These are phyloP conservation scores for Aphelenchoides avenae DNA, from an alignment of 1,140 invertebrate species.

Conservation along the genomic window DNA sequence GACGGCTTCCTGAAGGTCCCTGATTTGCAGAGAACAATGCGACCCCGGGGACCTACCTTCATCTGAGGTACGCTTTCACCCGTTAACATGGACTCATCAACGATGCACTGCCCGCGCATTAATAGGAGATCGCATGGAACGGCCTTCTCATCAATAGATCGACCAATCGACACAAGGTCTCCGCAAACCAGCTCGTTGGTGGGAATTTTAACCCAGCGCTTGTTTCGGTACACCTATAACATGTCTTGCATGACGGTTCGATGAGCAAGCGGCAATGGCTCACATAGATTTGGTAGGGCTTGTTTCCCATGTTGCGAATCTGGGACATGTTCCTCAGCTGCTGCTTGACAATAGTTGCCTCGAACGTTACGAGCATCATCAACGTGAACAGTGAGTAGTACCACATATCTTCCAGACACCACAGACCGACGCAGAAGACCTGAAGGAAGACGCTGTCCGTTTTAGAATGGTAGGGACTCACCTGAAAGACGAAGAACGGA, in stretches of 20 bases:
- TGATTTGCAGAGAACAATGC: conserved; percentile 9
- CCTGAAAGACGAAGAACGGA: conserved; percentile 87
- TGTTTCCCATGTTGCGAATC: conserved; percentile 99
- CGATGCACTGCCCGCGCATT: conserved; percentile 85
- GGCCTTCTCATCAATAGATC: conserved; percentile 79
- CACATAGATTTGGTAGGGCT: conserved; percentile 81
- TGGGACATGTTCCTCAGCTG: conserved; percentile 97
- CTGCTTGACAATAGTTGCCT: conserved; percentile 95
- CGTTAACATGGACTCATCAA: conserved; percentile 95
- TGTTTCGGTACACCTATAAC: conserved; percentile 80
- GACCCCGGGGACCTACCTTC: conserved; percentile 68
- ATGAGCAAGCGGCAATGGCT: conserved; percentile 7
- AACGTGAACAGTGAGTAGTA: conserved; percentile 77
- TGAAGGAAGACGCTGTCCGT: conserved; percentile 62
- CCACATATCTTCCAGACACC: conserved; percentile 97
- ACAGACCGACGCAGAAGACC: conserved; percentile 93
- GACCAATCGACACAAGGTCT: conserved; percentile 86
- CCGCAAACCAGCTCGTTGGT: conserved; percentile 87
- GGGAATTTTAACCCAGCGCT: conserved; percentile 81
- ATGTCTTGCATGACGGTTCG: conserved; percentile 18
- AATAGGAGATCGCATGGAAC: conserved; percentile 95
- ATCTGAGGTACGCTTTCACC: conserved; percentile 96
- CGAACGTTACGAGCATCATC: conserved; percentile 93
- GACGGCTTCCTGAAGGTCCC: conserved; percentile 70
- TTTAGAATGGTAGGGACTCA: conserved; percentile 19